Evolutionary conservation across 1,140 invertebrate species (phyloP).

Genomic region (Heliothis virescens): DNA sequence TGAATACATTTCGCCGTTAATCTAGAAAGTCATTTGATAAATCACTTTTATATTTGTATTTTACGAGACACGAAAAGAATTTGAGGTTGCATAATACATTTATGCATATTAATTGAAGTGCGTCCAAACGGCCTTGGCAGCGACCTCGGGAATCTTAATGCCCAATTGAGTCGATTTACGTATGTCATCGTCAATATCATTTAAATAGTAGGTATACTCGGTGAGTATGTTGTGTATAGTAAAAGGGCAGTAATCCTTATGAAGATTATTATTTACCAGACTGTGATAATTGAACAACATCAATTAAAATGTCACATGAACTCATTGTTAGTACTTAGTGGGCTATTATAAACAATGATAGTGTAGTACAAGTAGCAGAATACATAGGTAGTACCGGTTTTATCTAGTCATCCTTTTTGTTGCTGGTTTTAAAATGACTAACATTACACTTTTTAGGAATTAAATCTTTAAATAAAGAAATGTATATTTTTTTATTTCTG

Average conservation of each 20-base stretch:
- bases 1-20: slow-evolving; percentile 43
- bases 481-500: neutral
- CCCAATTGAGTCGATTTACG: neutral
- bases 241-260: neutral
- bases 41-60: slow-evolving; percentile 33
- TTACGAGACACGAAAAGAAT: neutral
- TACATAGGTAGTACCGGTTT: neutral
- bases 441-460: no score
- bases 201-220: neutral
- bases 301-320: slow-evolving; percentile 41
- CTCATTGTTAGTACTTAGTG: slow-evolving; percentile 16
- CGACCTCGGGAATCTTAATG: neutral
- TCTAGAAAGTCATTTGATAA: slow-evolving; percentile 39
- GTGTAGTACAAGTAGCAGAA: slow-evolving; percentile 3
- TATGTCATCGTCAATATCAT: neutral
- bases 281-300: slow-evolving; percentile 34
- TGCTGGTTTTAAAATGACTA: neutral
- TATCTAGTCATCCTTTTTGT: slow-evolving; percentile 21
- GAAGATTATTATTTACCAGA: slow-evolving; percentile 26
- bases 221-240: neutral
- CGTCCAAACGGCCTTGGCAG: slow-evolving; percentile 23
- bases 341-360: slow-evolving; percentile 34
- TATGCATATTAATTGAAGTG: slow-evolving; percentile 19
- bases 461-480: no score
- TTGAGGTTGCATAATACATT: slow-evolving; percentile 6